These are phyloP conservation scores for Vanacampus margaritifer DNA, from an alignment of 2,113 vertebrate species.

Conservation along the genomic window DNA sequence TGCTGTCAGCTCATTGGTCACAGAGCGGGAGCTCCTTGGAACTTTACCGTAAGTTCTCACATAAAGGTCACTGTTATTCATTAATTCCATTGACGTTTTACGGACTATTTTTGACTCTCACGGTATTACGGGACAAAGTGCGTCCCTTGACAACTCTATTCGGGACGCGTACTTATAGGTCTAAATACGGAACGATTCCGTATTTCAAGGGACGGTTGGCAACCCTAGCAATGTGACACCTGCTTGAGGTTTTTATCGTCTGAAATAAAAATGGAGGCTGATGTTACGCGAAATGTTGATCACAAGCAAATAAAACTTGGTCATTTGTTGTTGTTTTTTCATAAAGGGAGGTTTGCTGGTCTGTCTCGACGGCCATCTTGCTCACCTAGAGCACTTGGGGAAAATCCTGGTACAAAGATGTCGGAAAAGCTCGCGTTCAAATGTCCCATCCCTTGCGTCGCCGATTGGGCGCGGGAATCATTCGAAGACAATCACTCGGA, in stretches of 20 bases:
- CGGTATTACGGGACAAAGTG: too few species aligned
- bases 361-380: conserved; percentile 10
- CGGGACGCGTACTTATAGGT: too few species aligned
- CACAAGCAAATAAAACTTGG: not conserved
- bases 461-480: not conserved
- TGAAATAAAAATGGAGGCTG: not conserved
- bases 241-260: not conserved
- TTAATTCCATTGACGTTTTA: too few species aligned
- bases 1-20: too few species aligned
- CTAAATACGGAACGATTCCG: too few species aligned
- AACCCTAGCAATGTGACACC: too few species aligned
- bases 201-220: too few species aligned
- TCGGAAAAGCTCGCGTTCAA: not conserved
- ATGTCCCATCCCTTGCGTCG: not conserved
- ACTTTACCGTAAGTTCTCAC: too few species aligned
- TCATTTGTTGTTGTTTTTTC: not conserved
- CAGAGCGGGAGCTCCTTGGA: too few species aligned
- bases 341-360: conserved; percentile 67
- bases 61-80: too few species aligned
- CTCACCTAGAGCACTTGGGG: conserved; percentile 52
- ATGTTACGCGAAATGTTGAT: not conserved
- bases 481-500: not conserved
- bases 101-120: too few species aligned
- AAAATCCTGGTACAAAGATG: not conserved
- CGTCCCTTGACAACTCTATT: too few species aligned